These are phyloP conservation scores for Thelaira solivaga DNA, from an alignment of 2,888 invertebrate species.

Conservation along the genomic window DNA sequence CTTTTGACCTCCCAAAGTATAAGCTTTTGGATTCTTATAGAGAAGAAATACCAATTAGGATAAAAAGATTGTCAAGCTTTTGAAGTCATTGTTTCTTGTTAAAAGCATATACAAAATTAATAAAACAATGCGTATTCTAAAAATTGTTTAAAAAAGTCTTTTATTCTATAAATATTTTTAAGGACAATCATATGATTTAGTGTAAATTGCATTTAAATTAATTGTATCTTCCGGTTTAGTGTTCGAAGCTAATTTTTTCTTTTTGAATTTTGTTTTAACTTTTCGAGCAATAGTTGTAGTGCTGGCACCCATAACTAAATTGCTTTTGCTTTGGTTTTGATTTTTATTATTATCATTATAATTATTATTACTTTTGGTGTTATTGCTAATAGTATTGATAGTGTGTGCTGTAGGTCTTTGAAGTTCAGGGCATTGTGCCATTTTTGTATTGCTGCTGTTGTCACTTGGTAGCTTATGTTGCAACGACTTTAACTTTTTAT, in stretches of 20 bases:
- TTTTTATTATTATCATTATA: too few species aligned
- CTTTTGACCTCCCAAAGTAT: too few species aligned
- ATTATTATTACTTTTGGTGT: too few species aligned
- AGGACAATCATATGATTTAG: neutral
- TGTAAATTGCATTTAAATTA: conserved; percentile 20
- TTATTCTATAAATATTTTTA: neutral
- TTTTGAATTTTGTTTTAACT: conserved; percentile 73
- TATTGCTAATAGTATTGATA: neutral
- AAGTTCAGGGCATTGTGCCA: neutral
- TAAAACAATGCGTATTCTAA: neutral
- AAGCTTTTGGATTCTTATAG: too few species aligned
- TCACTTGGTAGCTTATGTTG: conserved; percentile 42
- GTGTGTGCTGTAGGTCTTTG: conserved; percentile 21
- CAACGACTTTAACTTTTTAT: conserved; percentile 42
- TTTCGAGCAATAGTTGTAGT: conserved; percentile 77
- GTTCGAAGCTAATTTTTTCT: conserved; percentile 64
- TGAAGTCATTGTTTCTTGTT: neutral
- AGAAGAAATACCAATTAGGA: too few species aligned
- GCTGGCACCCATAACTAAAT: conserved; percentile 74
- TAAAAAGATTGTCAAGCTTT: neutral
- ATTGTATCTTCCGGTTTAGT: conserved; percentile 20
- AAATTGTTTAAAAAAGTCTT: neutral
- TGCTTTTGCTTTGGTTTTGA: too few species aligned
- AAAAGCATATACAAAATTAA: neutral
- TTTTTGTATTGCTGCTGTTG: conserved; percentile 21